Evolutionary conservation across 2,888 invertebrate genomes (phyloP), one percentile per base, ranked within the genome.

Genomic region (Sclerodermus sp.): DNA sequence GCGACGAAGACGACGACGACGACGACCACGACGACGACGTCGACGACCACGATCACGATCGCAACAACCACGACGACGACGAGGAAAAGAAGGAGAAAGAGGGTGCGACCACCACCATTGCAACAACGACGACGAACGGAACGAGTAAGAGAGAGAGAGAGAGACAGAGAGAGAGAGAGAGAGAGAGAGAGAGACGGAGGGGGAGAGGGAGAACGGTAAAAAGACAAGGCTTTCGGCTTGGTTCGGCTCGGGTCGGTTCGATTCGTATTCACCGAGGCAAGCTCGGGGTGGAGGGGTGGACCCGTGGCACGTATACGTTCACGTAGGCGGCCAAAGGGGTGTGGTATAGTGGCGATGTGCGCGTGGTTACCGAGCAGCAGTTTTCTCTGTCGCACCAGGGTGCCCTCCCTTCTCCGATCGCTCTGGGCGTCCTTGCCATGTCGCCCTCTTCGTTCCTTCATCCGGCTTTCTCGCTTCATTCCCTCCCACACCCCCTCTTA

Each of bases 81-180:
- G n/a, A 34, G 34, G 38, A 34, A 55, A 44, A 49, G 47, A 46
- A 37, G 45, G 48, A 46, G 50, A 46, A 52, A 42, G 43, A 43
- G 52, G 47, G 48, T 52, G 57, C 55, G 45, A 53, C n/a, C n/a
- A n/a, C n/a, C n/a, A n/a, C n/a, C n/a, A n/a, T n/a, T n/a, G n/a
- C n/a, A n/a, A n/a, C n/a, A n/a, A n/a, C n/a, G n/a, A 48, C 49
- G 53, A 53, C 49, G 51, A 53, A 51, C 55, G 51, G 55, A 51
- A 53, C 49, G 55, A 52, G 51, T 51, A 45, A 47, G 34, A 16
- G 29, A 37, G 37, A 37, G 37, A 23, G 45, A 14, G 45, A 23
- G 23, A 8, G 23, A 8, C 3, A 8, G 23, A 23, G 23, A 23
- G 8, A 8, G 8, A 8, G 23, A 8, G 3, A 8, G 23, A 23